Base-by-base conservation (phyloP, 1,140 invertebrate genomes). In the Pogonognathellus flavescens region DNA sequence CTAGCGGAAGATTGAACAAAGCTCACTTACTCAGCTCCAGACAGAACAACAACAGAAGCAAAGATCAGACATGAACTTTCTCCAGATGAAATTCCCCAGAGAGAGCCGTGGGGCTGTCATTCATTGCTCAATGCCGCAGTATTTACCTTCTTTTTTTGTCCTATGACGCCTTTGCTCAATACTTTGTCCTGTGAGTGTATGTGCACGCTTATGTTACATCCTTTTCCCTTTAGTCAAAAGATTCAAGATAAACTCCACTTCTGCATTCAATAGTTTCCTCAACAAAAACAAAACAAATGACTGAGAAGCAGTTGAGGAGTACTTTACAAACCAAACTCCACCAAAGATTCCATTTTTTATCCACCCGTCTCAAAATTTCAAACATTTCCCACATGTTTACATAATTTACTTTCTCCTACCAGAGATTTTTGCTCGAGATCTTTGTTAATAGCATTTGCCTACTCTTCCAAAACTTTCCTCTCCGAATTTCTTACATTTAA, bases 51-150 rank as follows among this genome's bases (percentile, higher is more conserved):
- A 76, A 76, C 25, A 50, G 41, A 16, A 50, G 41, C 70, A 76
- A 76, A 76, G 70, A 76, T 76, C 70, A 76, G 70, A 76, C 70
- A 31, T 49, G 70, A 76, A 76, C 70, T 76, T 76, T 76, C 70
- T 76, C n/a, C 41, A 76, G 70, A 76, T 66, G 70, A 76, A 76
- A 76, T 76, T 76, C 70, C 70, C 70, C 14, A 10, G 70, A 76
- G 70, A 76, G n/a, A 76, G 70, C 70, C 70, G 25, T 76, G 14
- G 25, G 70, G 70, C 41, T 76, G 70, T 76, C 70, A 16, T 76
- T 50, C 70, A 76, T 76, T 76, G 16, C 70, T 72, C 66, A 72
- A 72, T 72, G 66, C 66, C 66, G 22, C 31, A 62, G 25, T 76
- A 50, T 76, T 76, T 76, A 76, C 70, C 70, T 76, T 76, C 25